Base-by-base conservation (phyloP, 2,888 invertebrate species). In the Biston stratarius region DNA sequence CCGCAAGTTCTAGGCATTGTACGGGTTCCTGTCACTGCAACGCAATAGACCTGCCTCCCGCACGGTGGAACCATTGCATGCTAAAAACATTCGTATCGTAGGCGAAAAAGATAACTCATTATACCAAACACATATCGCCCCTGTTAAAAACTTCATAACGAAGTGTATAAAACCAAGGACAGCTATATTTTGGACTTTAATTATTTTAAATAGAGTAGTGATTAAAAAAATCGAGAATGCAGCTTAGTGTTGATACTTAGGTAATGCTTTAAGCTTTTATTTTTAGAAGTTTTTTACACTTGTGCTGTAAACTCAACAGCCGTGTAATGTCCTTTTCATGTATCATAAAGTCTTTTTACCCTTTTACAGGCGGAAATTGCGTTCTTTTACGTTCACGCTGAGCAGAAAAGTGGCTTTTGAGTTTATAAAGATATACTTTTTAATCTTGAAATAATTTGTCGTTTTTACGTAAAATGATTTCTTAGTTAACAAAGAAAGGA, bases 261-360 rank as follows among this genome's bases (percentile, higher is more conserved):
- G 47, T 57, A 74, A 71, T 69, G 71, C 76, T 76, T 77, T 76
- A 74, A 77, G 74, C 70, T 61, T 38, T 70, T 59, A 78, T 82
- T 80, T 84, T 83, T 66, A 83, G 76, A 77, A 84, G 80, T 83
- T 86, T 85, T 88, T 84, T 86, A 83, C 85, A 87, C 88, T 86
- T 85, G 78, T 88, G 88, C 87, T 83, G 88, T 82, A 85, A 86
- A 85, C 81, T 89, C 87, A 91, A 91, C 82, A 84, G 78, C 83
- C 90, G 87, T 89, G 84, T 89, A 88, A 91, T 87, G 90, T 86
- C 87, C 86, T 89, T 89, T 86, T 79, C 83, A 82, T 83, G 83
- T 86, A 88, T 89, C 88, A 90, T 88, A 88, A 88, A 90, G 85
- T 83, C 85, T 89, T 89, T 88, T 86, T 82, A 84, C 79, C 83